Percentiles rank a stretch among this genome's conserved stretches.
phyloP scores from a whole-genome alignment of 2,797 vertebrate genomes.

The Morelia viridis region DNA sequence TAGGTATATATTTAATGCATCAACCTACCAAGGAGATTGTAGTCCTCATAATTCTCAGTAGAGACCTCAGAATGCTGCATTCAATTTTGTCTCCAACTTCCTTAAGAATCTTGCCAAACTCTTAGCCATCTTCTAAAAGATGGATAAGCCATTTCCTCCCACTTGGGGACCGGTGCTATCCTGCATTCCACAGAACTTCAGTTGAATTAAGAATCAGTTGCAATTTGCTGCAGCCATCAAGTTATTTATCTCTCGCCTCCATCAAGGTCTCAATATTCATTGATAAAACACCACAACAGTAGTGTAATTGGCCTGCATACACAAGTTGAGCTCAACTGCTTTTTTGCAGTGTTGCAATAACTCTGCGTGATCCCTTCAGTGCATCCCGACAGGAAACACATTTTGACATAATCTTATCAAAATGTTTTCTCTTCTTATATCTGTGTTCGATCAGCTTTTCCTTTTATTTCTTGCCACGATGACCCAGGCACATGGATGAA shows the following conservation, averaged over 20 bases:
- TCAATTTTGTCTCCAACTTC: background rate
- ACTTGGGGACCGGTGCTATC: background rate
- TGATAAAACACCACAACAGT: background rate
- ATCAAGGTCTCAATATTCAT: background rate
- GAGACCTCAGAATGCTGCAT: background rate
- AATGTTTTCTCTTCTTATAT: background rate
- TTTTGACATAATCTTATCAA: background rate
- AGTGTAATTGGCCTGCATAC: background rate
- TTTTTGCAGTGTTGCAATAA: background rate
- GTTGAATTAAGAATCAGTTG: background rate
- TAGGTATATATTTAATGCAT: background rate
- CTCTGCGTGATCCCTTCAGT: background rate
- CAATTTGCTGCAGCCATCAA: too few species aligned
- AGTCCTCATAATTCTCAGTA: background rate
- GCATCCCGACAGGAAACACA: background rate
- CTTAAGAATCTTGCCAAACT: background rate
- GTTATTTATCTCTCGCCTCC: background rate
- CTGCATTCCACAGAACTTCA: background rate
- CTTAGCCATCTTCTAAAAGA: background rate
- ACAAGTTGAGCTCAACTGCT: background rate
- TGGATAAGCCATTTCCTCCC: background rate
- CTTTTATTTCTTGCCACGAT: background rate
- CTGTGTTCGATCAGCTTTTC: background rate
- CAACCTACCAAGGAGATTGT: background rate
- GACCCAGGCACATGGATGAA: background rate